Percentiles rank a stretch among this genome's conserved stretches.
Evolutionary conservation across 2,888 invertebrate species (phyloP).

Genomic region (Rutpela maculata): DNA sequence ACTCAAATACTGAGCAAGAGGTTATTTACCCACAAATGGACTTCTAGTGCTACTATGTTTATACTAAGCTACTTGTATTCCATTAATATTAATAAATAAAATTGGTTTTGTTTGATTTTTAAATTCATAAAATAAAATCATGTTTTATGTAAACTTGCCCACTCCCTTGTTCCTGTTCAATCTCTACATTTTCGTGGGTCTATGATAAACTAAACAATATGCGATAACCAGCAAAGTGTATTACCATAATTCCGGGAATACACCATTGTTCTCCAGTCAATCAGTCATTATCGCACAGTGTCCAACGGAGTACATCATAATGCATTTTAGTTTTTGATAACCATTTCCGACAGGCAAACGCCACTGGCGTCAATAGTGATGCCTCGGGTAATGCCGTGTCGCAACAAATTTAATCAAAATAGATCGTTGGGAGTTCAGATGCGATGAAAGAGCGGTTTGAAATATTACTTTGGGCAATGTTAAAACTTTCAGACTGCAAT

Average conservation of each 20-base stretch:
- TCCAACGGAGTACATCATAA: neutral
- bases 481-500: neutral
- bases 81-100: no score
- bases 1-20: no score
- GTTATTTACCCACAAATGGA: no score
- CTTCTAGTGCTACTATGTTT: no score
- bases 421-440: neutral
- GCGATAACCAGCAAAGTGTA: neutral
- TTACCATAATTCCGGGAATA: neutral
- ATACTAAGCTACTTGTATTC: no score
- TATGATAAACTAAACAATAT: no score
- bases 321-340: neutral
- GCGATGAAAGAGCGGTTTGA: neutral
- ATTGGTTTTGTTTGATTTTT: no score
- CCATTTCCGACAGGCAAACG: neutral
- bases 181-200: no score
- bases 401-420: neutral
- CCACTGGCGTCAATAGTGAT: neutral
- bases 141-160: no score
- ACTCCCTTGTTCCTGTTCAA: no score
- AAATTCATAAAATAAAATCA: no score
- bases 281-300: neutral
- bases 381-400: neutral
- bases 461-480: neutral
- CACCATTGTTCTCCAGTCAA: neutral